phyloP scores from a whole-genome alignment of 2,888 invertebrate genomes.

The Drosophila borborema region DNA sequence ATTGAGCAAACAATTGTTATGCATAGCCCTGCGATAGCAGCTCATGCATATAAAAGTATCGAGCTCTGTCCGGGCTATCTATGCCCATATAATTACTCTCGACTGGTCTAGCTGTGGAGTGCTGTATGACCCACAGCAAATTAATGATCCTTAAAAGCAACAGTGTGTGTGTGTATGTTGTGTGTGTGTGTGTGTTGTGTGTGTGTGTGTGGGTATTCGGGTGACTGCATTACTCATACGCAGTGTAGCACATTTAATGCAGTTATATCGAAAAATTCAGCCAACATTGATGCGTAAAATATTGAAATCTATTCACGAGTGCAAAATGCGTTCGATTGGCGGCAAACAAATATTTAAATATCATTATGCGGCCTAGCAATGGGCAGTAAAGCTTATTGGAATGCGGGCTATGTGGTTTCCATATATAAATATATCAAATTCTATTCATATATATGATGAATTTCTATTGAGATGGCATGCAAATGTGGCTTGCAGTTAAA shows the following conservation, averaged over 20 bases:
- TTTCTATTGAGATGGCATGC: neutral
- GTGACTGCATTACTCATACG: conserved; percentile 69
- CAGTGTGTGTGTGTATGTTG: conserved; percentile 9
- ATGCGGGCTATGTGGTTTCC: conserved; percentile 12
- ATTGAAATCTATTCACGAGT: conserved; percentile 32
- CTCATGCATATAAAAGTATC: conserved; percentile 2
- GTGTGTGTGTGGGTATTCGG: conserved; percentile 13
- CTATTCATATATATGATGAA: neutral
- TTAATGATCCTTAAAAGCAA: conserved; percentile 71
- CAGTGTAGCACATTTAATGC: conserved; percentile 63
- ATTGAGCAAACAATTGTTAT: conserved; percentile 20
- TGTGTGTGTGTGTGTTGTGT: conserved; percentile 14
- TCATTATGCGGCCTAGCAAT: conserved; percentile 24
- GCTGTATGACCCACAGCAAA: conserved; percentile 50
- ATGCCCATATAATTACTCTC: conserved; percentile 68
- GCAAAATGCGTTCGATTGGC: conserved; percentile 6
- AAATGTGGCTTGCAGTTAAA: neutral
- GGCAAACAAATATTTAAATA: conserved; percentile 38
- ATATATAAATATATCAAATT: too few relatives aligned
- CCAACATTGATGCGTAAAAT: conserved; percentile 42
- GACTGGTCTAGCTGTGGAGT: conserved; percentile 27
- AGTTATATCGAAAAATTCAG: conserved; percentile 45
- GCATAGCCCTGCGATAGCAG: neutral
- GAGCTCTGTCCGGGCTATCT: conserved; percentile 22
- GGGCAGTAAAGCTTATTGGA: neutral